phyloP scores from a whole-genome alignment of 2,797 vertebrate species.

The Artibeus jamaicensis region DNA sequence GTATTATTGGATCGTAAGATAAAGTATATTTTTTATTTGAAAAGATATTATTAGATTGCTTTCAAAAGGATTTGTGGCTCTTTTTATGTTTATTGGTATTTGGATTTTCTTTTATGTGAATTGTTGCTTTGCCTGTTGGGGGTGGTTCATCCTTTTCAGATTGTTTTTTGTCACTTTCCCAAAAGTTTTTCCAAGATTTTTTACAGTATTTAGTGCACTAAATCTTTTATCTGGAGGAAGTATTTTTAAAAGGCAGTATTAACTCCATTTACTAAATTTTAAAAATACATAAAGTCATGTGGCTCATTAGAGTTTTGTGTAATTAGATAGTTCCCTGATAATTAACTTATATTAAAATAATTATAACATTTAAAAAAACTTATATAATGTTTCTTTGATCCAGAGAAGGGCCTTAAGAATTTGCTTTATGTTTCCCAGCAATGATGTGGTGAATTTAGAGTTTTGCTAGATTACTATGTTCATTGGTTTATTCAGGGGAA shows the following conservation, averaged over 20 bases:
- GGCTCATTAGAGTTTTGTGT: neutral
- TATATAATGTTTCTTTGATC: neutral
- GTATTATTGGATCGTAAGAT: neutral
- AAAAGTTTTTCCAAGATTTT: neutral
- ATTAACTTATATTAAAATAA: neutral
- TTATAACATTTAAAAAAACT: neutral
- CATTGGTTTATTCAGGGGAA: neutral
- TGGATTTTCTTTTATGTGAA: neutral
- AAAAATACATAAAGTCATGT: neutral
- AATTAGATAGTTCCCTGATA: neutral
- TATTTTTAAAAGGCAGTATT: neutral
- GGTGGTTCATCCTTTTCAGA: neutral
- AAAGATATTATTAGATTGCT: neutral
- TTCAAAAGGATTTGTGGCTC: neutral
- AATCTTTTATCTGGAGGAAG: neutral
- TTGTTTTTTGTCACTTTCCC: neutral
- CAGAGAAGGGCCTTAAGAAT: neutral
- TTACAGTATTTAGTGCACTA: neutral
- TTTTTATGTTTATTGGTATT: neutral
- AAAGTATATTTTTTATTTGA: neutral
- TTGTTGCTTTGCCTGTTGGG: neutral
- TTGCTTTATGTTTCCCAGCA: neutral
- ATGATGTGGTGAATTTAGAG: neutral
- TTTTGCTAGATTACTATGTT: neutral
- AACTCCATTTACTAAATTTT: neutral